Evolutionary conservation across 2,113 vertebrate genomes (phyloP), one percentile per base, ranked within the genome.

Genomic region (Barnardius zonarius): DNA sequence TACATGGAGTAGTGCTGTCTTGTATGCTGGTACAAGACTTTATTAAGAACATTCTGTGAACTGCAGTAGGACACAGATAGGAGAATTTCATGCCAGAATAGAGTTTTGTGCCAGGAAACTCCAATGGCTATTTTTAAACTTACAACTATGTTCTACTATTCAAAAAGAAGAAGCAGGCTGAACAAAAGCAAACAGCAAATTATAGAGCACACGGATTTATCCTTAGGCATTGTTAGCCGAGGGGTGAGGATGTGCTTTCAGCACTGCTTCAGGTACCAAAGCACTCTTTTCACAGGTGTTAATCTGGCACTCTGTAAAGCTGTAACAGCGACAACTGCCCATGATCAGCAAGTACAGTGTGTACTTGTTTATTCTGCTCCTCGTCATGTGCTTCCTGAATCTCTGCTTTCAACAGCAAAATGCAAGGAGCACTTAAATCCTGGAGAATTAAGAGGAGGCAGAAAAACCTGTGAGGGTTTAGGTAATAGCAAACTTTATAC

Each of bases 361-460:
- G 85, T 93, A 41, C 64, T 83, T 94, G 46, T 80, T 94, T 96
- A 86, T 68, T 93, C 39, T 83, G 33, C 66, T 85, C 57, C 68
- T 89, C 2, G 1, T 78, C 86, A 93, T 1, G 15, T 86, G 88
- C 35, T 92, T 83, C 48, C 33, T 0, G 5, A 73, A 73, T 33
- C 23, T 77, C 30, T 67, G 41, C 79, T 88, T 51, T 51, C 51
- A 64, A 37, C 51, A 77, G 46, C 48, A 48, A 74, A 93, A 85
- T 30, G 61, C 7, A 67, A n/a, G 44, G 19, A 88, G 31, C 3
- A 10, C 14, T 74, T 63, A 86, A 70, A 59, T 77, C 27, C 23
- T 28, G 17, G 23, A 55, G 37, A 83, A 24, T 4, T 5, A 81
- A 88, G 33, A 86, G 35, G 39, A 90, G 92, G 20, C 31, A 74